Base-by-base conservation (phyloP, 2,113 vertebrate genomes). In the Tricholaema leucomelas region DNA sequence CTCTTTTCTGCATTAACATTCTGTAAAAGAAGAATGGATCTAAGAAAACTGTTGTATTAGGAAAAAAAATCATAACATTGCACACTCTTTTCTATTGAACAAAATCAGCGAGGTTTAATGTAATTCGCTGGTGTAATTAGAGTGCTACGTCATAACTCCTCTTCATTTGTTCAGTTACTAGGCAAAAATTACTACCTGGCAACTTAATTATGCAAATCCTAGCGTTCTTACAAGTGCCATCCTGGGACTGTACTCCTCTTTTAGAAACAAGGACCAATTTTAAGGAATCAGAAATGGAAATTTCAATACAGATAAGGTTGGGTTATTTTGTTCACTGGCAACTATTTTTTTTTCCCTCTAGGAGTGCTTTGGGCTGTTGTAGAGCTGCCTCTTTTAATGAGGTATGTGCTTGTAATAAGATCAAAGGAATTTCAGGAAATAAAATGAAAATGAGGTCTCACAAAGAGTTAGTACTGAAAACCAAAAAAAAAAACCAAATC, bases 361-460 rank as follows among this genome's bases (percentile, higher is more conserved):
- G 15, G 25, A 77, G 12, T 59, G 25, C 24, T 82, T 71, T 80
- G 15, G 33, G 28, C 25, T 90, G 9, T 55, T 74, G 46, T 1
- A 79, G 13, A 59, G 20, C 59, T 65, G 27, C 17, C 31, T 2
- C 5, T 85, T 93, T 80, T 79, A 87, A 89, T 82, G 71, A 75
- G 15, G 24, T 58, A 54, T 76, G 18, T 78, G n/a, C 12, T 88
- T 88, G 16, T 15, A 58, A 35, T 54, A 67, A 78, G 30, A 79
- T 35, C 72, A 93, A 88, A 92, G 19, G 19, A 79, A 89, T 87
- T 93, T 75, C 6, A n/a, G 58, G 31, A 85, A 88, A 50, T 52
- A 52, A 88, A 93, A 71, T 71, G 13, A 79, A 94, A 84, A 77
- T 74, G 28, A 69, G 25, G 2, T 71, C 13, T 89, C 25, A 40